Conservation (phyloP, 2,113 vertebrate genomes). For the Periophthalmodon schlosseri region DNA sequence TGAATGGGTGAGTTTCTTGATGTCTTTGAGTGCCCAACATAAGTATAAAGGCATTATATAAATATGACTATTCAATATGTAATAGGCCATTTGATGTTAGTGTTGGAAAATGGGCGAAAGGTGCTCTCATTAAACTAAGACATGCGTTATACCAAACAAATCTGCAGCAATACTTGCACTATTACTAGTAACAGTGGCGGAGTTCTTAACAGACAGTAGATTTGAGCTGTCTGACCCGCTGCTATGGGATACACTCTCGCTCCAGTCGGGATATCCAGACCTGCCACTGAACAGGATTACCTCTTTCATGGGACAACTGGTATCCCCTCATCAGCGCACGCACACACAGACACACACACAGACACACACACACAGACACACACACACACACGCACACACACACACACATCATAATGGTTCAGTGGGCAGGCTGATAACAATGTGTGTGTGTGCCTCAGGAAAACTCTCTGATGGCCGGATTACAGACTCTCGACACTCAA, state of each 20-base stretch:
- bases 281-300: slow-evolving; percentile 73
- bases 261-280: slow-evolving; percentile 66
- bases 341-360: slow-evolving; percentile 23
- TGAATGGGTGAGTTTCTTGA: too few species aligned
- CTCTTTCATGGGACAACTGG: slow-evolving; percentile 65
- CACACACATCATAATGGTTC: slow-evolving; percentile 55
- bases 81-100: not conserved
- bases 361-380: slow-evolving; percentile 23
- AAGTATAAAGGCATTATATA: too few species aligned
- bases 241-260: slow-evolving; percentile 43
- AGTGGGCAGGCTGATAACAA: slow-evolving; percentile 67
- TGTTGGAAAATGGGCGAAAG: not conserved
- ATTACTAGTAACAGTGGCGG: slow-evolving; percentile 23
- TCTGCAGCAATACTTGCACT: slow-evolving; percentile 12
- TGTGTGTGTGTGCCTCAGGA: slow-evolving; percentile 29
- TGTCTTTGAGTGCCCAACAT: too few species aligned
- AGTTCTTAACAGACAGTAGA: slow-evolving; percentile 40
- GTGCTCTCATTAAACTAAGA: not conserved
- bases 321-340: slow-evolving; percentile 64
- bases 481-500: slow-evolving; percentile 62
- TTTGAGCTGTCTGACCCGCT: slow-evolving; percentile 60
- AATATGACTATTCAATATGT: too few species aligned
- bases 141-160: not conserved
- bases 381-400: slow-evolving; percentile 28
- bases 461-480: slow-evolving; percentile 71